Percentiles rank a stretch among this genome's conserved stretches.
phyloP scores from a whole-genome alignment of 2,888 invertebrate species.

The Adelognathus sp. region DNA sequence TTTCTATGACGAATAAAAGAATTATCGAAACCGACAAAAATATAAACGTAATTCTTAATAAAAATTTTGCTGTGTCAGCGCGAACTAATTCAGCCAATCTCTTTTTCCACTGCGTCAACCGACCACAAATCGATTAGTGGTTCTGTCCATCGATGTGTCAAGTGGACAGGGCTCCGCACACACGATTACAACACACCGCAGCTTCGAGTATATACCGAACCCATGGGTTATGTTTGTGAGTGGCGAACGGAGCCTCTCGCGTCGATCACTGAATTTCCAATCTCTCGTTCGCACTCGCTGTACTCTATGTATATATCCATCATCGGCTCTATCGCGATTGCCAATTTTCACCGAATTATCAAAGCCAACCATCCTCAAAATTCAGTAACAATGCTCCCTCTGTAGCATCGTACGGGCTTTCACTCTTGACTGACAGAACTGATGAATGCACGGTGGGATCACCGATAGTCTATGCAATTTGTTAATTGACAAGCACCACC shows the following conservation, averaged over 20 bases:
- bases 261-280: not conserved
- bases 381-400: not conserved
- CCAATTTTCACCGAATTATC: conserved; percentile 3
- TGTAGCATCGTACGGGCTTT: not conserved
- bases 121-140: too few species aligned
- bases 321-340: not conserved
- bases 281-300: not conserved
- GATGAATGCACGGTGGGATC: not conserved
- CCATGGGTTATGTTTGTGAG: not conserved
- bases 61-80: too few species aligned
- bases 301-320: not conserved
- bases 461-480: not conserved
- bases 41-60: too few species aligned
- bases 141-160: too few species aligned
- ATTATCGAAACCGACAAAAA: too few species aligned
- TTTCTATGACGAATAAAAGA: too few species aligned
- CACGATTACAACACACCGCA: not conserved
- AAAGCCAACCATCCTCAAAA: not conserved
- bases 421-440: not conserved
- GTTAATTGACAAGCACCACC: not conserved
- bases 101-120: too few species aligned
- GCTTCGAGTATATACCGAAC: not conserved
- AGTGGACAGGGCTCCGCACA: too few species aligned
- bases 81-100: too few species aligned
- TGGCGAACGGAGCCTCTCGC: not conserved